Conservation (phyloP, 2,797 vertebrate genomes). For the Notamacropus eugenii region DNA sequence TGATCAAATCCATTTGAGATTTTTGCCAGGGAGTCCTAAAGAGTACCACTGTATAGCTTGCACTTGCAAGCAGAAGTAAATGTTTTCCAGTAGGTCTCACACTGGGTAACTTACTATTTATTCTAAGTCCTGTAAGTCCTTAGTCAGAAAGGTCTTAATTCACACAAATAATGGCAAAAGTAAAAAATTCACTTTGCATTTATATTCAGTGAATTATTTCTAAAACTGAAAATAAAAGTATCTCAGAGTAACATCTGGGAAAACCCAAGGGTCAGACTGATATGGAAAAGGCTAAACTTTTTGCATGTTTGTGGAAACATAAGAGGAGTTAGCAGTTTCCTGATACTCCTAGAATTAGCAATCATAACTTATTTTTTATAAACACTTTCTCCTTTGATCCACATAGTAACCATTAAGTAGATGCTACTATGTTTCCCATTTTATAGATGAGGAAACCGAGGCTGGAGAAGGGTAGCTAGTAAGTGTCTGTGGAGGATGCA, state of each 20-base stretch:
- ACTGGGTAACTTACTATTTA: conserved; percentile 52
- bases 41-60: conserved; percentile 14
- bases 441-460: not conserved
- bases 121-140: not conserved
- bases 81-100: conserved; percentile 55
- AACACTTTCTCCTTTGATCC: not conserved
- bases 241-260: not conserved
- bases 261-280: conserved; percentile 40
- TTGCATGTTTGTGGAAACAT: conserved; percentile 41
- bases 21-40: conserved; percentile 65
- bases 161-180: not conserved
- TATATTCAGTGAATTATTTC: conserved; percentile 1
- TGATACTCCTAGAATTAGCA: conserved; percentile 6
- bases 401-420: not conserved
- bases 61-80: conserved; percentile 3
- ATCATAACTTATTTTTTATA: not conserved
- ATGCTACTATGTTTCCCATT: not conserved
- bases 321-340: not conserved
- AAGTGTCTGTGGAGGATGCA: not conserved
- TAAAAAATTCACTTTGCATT: not conserved
- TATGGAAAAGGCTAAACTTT: conserved; percentile 33
- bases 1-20: conserved; percentile 76
- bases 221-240: not conserved
- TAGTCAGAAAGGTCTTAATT: not conserved
- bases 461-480: not conserved